These are phyloP conservation scores for Cheilosia grossa DNA, from an alignment of 2,888 invertebrate species.

Conservation along the genomic window DNA sequence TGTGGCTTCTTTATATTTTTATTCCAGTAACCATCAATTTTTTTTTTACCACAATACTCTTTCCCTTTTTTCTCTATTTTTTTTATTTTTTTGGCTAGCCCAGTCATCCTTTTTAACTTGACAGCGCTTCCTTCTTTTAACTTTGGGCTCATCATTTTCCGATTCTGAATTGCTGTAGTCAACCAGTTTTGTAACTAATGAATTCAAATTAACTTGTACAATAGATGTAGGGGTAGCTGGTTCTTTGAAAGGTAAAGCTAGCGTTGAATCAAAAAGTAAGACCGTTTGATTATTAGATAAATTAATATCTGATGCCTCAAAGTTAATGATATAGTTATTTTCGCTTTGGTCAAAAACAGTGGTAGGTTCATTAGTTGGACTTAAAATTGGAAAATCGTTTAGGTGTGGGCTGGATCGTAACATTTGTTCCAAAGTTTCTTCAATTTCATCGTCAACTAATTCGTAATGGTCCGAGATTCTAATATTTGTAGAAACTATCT, in stretches of 20 bases:
- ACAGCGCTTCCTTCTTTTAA: slow-evolving; percentile 9
- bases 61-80: slow-evolving; percentile 4
- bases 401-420: slow-evolving; percentile 10
- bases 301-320: slow-evolving; percentile 10
- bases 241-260: slow-evolving; percentile 3
- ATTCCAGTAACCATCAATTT: slow-evolving; percentile 1
- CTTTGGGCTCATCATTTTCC: slow-evolving; percentile 6
- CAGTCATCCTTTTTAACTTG: slow-evolving; percentile 10
- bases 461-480: neutral
- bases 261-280: neutral
- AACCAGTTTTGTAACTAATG: slow-evolving; percentile 4
- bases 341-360: slow-evolving; percentile 1
- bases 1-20: slow-evolving; percentile 4
- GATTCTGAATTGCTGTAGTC: slow-evolving; percentile 13
- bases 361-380: slow-evolving; percentile 7
- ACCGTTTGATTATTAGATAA: slow-evolving; percentile 6
- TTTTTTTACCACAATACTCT: slow-evolving; percentile 4
- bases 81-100: slow-evolving; percentile 7
- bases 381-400: slow-evolving; percentile 7
- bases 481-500: neutral
- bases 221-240: slow-evolving; percentile 7
- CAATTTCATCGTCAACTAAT: neutral
- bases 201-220: neutral
- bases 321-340: slow-evolving; percentile 4
- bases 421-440: slow-evolving; percentile 1